Evolutionary conservation across 1,140 invertebrate genomes (phyloP).

Genomic region (Philopotamus ludificatus): DNA sequence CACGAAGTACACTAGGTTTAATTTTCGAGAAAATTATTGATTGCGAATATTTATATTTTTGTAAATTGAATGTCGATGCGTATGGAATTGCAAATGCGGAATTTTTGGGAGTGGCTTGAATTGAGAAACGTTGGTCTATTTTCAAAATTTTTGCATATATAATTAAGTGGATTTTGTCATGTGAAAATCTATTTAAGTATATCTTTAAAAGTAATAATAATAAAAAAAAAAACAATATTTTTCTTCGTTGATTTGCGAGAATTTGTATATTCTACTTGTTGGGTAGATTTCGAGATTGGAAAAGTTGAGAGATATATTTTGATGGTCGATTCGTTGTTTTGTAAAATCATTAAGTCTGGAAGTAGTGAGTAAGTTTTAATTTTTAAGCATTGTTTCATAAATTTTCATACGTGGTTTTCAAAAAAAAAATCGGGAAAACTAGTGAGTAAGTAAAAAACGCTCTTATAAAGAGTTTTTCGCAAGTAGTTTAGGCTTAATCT

Average conservation of each 20-base stretch:
- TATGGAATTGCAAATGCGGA: conserved; percentile 33
- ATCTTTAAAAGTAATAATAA: conserved; percentile 21
- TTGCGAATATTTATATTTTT: conserved; percentile 31
- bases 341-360: conserved; percentile 31
- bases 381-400: conserved; percentile 41
- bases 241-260: conserved; percentile 30
- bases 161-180: conserved; percentile 6
- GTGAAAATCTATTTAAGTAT: conserved; percentile 10
- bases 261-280: not conserved
- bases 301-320: conserved; percentile 33
- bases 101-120: conserved; percentile 5
- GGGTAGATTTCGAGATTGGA: conserved; percentile 1
- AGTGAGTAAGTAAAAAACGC: conserved; percentile 53
- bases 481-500: conserved; percentile 60
- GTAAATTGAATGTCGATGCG: conserved; percentile 35
- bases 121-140: not conserved
- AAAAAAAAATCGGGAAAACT: conserved; percentile 48
- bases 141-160: conserved; percentile 1
- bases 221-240: conserved; percentile 37
- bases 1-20: conserved; percentile 35
- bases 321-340: conserved; percentile 35
- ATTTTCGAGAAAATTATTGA: conserved; percentile 12
- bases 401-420: conserved; percentile 34
- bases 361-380: conserved; percentile 34
- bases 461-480: conserved; percentile 58